Evolutionary conservation across 2,888 invertebrate species (phyloP), one percentile per base, ranked within the genome.

Genomic region (Gymnocheta viridis): DNA sequence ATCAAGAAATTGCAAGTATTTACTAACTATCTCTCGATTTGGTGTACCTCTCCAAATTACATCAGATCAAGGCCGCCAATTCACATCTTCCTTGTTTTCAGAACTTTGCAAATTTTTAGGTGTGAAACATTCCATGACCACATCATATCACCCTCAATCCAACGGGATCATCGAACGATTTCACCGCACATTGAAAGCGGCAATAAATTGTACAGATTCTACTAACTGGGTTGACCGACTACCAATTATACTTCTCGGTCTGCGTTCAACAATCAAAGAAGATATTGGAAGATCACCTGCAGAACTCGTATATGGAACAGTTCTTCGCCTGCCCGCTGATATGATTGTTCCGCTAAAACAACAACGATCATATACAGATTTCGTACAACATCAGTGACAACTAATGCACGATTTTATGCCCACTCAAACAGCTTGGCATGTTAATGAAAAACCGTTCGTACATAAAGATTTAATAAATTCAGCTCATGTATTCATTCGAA

Each of bases 51-150:
- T 56, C 1, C 32, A 56, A n/a, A 56, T 56, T 32, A 56, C 32
- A 56, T 56, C 56, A 14, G 56, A 56, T 32, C 56, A 56, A 17
- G 17, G 56, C 6, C 56, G 56, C 14, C 32, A 56, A 17, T 32
- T 56, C 17, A 56, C 51, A 24, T 51, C 51, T 2, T 51, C 51
- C 10, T 51, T 51, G 51, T 51, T 51, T 51, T 51, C 51, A 10
- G 51, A 51, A 17, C 51, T 51, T 4, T 51, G 51, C 17, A 51
- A 22, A 51, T 4, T 24, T 24, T 22, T 51, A 10, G 27, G 51
- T 14, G 27, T 24, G 2, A 22, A 51, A 24, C 51, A 51, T 24
- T 12, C 27, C 2, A 51, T 51, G 51, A 51, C 51, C 2, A 51
- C 24, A 12, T 51, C 22, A 19, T 49, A 49, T 22, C 49, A 49